Evolutionary conservation across 2,113 vertebrate genomes (phyloP).

Genomic region (Machaerirhynchus nigripectus): DNA sequence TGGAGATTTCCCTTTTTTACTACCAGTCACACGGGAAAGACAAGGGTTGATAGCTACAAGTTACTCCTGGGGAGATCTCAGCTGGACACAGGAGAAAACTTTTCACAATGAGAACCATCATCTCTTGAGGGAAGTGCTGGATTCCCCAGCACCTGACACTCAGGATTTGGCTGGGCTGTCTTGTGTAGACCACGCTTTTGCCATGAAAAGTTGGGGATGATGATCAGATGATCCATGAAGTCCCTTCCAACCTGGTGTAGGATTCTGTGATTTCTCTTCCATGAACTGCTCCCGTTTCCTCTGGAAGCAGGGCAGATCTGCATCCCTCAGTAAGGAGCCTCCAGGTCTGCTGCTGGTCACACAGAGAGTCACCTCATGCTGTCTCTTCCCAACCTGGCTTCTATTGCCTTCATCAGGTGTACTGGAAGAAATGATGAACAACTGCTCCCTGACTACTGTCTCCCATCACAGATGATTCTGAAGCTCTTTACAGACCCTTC

Average conservation of each 20-base stretch:
- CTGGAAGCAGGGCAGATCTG: neutral
- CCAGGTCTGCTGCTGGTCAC: neutral
- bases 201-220: neutral
- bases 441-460: neutral
- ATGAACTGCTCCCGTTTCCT: neutral
- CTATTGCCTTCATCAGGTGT: neutral
- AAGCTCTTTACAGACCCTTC: neutral
- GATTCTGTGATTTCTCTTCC: neutral
- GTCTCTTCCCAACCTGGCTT: neutral
- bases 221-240: neutral
- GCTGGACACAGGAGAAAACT: neutral
- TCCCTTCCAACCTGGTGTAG: neutral
- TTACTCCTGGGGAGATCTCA: neutral
- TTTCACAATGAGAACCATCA: neutral
- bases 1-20: neutral
- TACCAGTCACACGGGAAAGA: neutral
- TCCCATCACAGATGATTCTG: neutral
- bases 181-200: neutral
- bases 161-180: neutral
- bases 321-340: neutral
- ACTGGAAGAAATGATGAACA: neutral
- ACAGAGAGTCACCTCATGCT: neutral
- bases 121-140: neutral
- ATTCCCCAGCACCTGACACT: neutral
- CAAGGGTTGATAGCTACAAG: neutral